These are phyloP conservation scores for Drosophila monieri DNA, from an alignment of 2,888 invertebrate species.

Conservation along the genomic window DNA sequence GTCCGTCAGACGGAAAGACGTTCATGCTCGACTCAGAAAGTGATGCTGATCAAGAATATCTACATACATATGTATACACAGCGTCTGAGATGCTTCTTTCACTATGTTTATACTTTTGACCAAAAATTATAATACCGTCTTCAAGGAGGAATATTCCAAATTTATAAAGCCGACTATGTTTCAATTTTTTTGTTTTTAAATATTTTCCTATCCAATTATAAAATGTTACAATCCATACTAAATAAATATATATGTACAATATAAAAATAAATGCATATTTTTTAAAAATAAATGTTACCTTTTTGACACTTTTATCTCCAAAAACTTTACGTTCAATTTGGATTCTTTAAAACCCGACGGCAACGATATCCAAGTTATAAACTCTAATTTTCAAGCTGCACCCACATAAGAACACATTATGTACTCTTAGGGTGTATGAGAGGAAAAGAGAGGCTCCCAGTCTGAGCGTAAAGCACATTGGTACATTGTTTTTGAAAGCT, in stretches of 20 bases:
- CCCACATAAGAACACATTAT: slow-evolving; percentile 52
- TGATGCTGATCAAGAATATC: too few relatives aligned
- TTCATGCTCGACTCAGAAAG: too few relatives aligned
- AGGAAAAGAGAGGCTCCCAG: slow-evolving; percentile 28
- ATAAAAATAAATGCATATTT: not conserved
- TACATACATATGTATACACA: too few relatives aligned
- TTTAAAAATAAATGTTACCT: not conserved
- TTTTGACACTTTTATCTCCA: not conserved
- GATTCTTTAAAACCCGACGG: slow-evolving; percentile 27
- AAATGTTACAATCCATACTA: too few relatives aligned
- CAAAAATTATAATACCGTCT: too few relatives aligned
- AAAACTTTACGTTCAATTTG: not conserved
- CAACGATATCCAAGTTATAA: slow-evolving; percentile 57
- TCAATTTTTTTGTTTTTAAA: too few relatives aligned
- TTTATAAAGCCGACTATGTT: too few relatives aligned
- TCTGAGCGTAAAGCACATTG: slow-evolving; percentile 45
- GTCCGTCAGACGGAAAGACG: too few relatives aligned
- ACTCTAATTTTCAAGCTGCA: slow-evolving; percentile 61
- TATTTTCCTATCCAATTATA: too few relatives aligned
- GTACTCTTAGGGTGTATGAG: not conserved
- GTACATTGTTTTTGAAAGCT: slow-evolving; percentile 69
- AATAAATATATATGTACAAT: not conserved
- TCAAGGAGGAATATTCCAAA: too few relatives aligned
- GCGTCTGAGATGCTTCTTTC: too few relatives aligned
- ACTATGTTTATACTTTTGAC: too few relatives aligned